phyloP scores from a whole-genome alignment of 2,797 vertebrate genomes.

The Cynodonichthys magdalenae region DNA sequence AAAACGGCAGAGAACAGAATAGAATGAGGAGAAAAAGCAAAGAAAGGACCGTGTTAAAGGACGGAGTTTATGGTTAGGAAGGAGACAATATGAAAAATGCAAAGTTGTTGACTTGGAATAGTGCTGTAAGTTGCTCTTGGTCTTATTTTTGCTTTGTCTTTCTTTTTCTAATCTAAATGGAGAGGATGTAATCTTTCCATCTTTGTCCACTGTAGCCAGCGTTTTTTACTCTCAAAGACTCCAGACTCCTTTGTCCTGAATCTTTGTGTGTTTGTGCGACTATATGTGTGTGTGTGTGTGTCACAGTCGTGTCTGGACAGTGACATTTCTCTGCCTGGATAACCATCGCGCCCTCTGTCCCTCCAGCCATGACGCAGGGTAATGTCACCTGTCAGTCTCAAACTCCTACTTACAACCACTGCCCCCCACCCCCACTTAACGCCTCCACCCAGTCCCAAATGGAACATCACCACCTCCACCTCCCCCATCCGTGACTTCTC shows the following conservation, averaged over 20 bases:
- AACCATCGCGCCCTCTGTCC: slow-evolving; percentile 89
- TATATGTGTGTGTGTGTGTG: slow-evolving; percentile 45
- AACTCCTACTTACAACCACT: slow-evolving; percentile 69
- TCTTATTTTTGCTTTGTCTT: slow-evolving; percentile 61
- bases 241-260: slow-evolving; percentile 89
- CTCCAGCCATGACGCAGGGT: slow-evolving; percentile 87
- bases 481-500: slow-evolving; percentile 25
- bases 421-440: slow-evolving; percentile 13
- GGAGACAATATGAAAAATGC: slow-evolving; percentile 54
- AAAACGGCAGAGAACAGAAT: slow-evolving; percentile 61
- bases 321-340: slow-evolving; percentile 95
- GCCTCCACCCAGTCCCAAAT: slow-evolving; percentile 26
- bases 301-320: slow-evolving; percentile 76
- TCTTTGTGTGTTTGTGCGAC: slow-evolving; percentile 68
- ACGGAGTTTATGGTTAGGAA: slow-evolving; percentile 36
- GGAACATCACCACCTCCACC: slow-evolving; percentile 34
- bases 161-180: slow-evolving; percentile 69
- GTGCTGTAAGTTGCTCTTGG: slow-evolving; percentile 43
- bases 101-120: slow-evolving; percentile 54
- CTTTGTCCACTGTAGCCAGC: slow-evolving; percentile 89
- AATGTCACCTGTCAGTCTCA: slow-evolving; percentile 95
- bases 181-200: slow-evolving; percentile 88
- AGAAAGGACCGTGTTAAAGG: slow-evolving; percentile 27
- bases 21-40: slow-evolving; percentile 45
- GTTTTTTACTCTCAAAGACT: slow-evolving; percentile 91